Evolutionary conservation across 2,888 invertebrate genomes (phyloP).

Genomic region (Cacoxenus indagator): DNA sequence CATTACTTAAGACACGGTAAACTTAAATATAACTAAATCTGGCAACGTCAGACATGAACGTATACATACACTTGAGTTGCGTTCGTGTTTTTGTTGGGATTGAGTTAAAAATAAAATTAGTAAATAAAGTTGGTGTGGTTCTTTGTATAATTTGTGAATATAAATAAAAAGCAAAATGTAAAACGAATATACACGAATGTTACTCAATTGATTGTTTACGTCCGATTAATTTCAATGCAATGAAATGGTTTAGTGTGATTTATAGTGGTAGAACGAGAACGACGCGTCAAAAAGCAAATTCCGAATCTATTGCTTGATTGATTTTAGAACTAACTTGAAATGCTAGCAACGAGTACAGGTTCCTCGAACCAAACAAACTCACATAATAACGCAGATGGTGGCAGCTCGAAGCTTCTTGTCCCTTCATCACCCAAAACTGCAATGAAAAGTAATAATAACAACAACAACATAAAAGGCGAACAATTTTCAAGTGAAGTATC

Average conservation of each 20-base stretch:
- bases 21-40: neutral
- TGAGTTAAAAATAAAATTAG: neutral
- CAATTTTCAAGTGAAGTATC: constrained; percentile 33
- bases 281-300: neutral
- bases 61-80: neutral
- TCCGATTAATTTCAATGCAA: neutral
- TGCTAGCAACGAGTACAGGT: constrained; percentile 1
- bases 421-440: constrained; percentile 22
- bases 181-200: neutral
- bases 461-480: constrained; percentile 41
- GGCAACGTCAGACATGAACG: neutral
- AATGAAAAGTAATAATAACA: no score
- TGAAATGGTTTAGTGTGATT: neutral
- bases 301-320: no score
- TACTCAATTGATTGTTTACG: neutral
- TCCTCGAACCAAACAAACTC: neutral
- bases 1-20: no score
- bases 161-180: neutral
- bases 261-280: neutral
- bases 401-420: neutral
- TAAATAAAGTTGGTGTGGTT: neutral
- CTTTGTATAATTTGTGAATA: neutral
- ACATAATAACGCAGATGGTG: neutral
- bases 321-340: no score
- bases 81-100: neutral